phyloP scores from a whole-genome alignment of 2,888 invertebrate genomes.

The Esperia sulphurella region DNA sequence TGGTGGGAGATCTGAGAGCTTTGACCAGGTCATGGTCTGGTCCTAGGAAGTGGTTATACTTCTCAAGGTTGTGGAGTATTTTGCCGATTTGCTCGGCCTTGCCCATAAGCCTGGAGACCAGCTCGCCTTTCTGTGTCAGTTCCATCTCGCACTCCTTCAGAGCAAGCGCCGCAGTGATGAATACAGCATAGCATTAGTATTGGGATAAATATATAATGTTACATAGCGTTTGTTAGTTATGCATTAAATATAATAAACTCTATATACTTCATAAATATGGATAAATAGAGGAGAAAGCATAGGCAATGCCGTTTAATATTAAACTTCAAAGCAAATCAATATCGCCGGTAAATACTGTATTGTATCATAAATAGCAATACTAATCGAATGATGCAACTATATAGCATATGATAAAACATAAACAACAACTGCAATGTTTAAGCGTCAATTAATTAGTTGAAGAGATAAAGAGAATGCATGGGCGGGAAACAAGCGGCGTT shows the following conservation, averaged over 20 bases:
- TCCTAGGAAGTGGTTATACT: slow-evolving; percentile 87
- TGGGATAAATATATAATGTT: slow-evolving; percentile 25
- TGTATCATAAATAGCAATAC: too few species aligned
- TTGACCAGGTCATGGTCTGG: slow-evolving; percentile 76
- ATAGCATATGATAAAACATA: too few species aligned
- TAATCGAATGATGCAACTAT: too few species aligned
- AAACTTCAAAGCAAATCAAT: too few species aligned
- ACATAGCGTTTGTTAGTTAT: slow-evolving; percentile 11
- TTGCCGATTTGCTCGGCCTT: slow-evolving; percentile 97
- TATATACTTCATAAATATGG: slow-evolving; percentile 1
- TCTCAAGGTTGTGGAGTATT: slow-evolving; percentile 93
- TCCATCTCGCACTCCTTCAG: slow-evolving; percentile 95
- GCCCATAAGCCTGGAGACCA: slow-evolving; percentile 95
- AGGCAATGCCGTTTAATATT: too few species aligned
- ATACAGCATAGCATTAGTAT: slow-evolving; percentile 71
- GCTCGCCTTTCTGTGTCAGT: slow-evolving; percentile 96
- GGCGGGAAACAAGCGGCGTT: slow-evolving; percentile 38
- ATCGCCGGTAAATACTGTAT: too few species aligned
- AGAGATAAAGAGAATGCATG: slow-evolving; percentile 33
- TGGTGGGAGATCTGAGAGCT: slow-evolving; percentile 70
- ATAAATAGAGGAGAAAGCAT: neutral
- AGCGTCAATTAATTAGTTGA: slow-evolving; percentile 13
- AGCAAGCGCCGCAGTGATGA: slow-evolving; percentile 67
- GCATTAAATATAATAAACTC: slow-evolving; percentile 10
- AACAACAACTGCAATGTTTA: neutral